Evolutionary conservation across 2,113 vertebrate species (phyloP), one percentile per base, ranked within the genome.

Genomic region (Syrmaticus mikado): DNA sequence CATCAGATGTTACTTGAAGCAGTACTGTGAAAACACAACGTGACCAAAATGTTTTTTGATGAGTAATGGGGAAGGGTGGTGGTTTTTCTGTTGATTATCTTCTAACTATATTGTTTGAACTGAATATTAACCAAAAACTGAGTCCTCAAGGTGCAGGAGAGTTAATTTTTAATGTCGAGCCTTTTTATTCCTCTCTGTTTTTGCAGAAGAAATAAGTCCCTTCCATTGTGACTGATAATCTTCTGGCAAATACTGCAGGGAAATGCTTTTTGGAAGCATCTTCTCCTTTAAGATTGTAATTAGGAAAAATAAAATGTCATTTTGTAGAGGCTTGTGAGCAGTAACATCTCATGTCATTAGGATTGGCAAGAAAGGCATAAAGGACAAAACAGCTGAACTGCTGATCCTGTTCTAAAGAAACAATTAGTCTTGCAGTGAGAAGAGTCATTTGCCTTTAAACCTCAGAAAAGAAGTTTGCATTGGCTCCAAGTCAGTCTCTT

Each of bases 151-250:
- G 61, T 40, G 61, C 19, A 58, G 61, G n/a, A 34, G 13, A 17
- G 38, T 73, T 61, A 36, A 76, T 58, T 48, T 67, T 3, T 28
- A 1, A 7, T 2, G 4, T 27, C 12, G 9, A 36, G 25, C 34
- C 24, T 71, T 67, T 62, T 64, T 66, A 40, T 92, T 36, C 19
- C 46, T 36, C 60, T 8, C 18, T 75, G 72, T 75, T 92, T 81
- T 89, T 57, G 53, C 43, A 76, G 71, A 74, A 74, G 64, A 57
- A 89, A 22, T 30, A 79, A 85, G 92, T 89, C 58, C 32, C 81
- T 95, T 92, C 91, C 20, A 13, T 48, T 61, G 78, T 84, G 74
- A 36, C 70, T 25, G 57, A 3, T 11, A 45, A n/a, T 82, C 30
- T 34, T 34, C 68, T 41, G 55, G 45, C 50, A 30, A 24, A 66